These are phyloP conservation scores for Peromyscus melanophrys DNA, from an alignment of 2,797 vertebrate species.

Conservation along the genomic window DNA sequence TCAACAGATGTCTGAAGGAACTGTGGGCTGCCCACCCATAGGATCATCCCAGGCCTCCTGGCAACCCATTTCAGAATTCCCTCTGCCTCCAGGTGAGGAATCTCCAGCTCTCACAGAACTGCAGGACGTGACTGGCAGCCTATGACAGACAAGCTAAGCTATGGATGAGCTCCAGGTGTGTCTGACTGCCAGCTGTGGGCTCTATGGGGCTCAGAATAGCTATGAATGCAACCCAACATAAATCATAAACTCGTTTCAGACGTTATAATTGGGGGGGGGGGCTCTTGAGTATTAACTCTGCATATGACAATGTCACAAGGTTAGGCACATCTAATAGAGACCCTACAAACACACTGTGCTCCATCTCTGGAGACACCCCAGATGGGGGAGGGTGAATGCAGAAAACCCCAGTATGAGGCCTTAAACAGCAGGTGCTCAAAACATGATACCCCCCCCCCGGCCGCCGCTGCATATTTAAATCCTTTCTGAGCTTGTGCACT, in stretches of 20 bases:
- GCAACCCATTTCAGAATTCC: rapidly evolving
- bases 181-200: rapidly evolving
- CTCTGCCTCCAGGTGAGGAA: not conserved
- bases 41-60: too few species aligned
- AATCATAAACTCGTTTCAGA: not conserved
- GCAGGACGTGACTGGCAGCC: rapidly evolving
- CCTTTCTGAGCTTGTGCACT: rapidly evolving
- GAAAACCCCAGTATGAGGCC: rapidly evolving
- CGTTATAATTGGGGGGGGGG: not conserved
- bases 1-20: not conserved
- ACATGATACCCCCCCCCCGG: rapidly evolving
- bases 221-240: not conserved
- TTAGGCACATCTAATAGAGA: not conserved
- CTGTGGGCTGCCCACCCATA: not conserved
- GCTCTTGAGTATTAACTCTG: not conserved
- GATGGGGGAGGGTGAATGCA: rapidly evolving
- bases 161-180: not conserved
- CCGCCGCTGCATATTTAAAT: rapidly evolving
- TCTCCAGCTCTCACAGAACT: not conserved
- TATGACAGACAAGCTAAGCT: rapidly evolving
- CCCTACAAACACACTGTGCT: rapidly evolving
- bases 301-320: not conserved
- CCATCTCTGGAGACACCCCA: rapidly evolving
- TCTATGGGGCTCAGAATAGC: not conserved
- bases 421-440: rapidly evolving